Base-by-base conservation (phyloP, 1,140 invertebrate genomes). In the Tyrophagus putrescentiae region DNA sequence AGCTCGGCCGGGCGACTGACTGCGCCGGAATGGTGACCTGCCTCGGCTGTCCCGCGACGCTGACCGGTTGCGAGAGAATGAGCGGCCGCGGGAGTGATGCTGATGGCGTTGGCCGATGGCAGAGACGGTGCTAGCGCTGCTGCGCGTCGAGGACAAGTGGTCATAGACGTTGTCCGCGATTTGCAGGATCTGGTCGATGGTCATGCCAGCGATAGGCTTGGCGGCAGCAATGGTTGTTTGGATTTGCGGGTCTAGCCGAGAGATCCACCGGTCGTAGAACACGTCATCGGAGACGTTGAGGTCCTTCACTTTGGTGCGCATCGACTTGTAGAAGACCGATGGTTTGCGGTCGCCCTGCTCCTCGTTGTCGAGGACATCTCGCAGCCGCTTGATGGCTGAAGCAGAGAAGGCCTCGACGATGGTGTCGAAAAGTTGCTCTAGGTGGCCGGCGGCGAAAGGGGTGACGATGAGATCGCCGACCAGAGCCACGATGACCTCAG, bases 31-130 rank as follows among this genome's bases (percentile, higher is more conserved):
- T 11, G 21, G 11, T 23, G 11, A 18, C 21, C 11, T 11, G 48
- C n/a, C n/a, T 23, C 11, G 11, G 48, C n/a, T 11, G n/a, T n/a
- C n/a, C 33, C 21, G 13, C 21, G 11, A 11, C n/a, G n/a, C n/a
- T n/a, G 48, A 50, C 33, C 21, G n/a, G 48, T 50, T 50, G 21
- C 48, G 48, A 50, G 48, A 50, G 11, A 18, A 11, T 13, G 48
- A 50, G 33, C 48, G 48, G n/a, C 48, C 48, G 21, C 48, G 48
- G 33, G 11, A 11, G 11, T 27, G 11, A 21, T 11, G n/a, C 11
- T 11, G 11, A 11, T 11, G 33, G 11, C 33, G 11, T 21, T 23
- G 11, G 21, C 11, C 48, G 11, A 11, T 11, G n/a, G n/a, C 21
- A 50, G 36, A 13, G 13, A 39, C 13, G 13, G 13, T n/a, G 13